Percentiles rank a stretch among this genome's conserved stretches.
These are phyloP conservation scores for Sturmia bella DNA, from an alignment of 2,888 invertebrate species.

Conservation along the genomic window DNA sequence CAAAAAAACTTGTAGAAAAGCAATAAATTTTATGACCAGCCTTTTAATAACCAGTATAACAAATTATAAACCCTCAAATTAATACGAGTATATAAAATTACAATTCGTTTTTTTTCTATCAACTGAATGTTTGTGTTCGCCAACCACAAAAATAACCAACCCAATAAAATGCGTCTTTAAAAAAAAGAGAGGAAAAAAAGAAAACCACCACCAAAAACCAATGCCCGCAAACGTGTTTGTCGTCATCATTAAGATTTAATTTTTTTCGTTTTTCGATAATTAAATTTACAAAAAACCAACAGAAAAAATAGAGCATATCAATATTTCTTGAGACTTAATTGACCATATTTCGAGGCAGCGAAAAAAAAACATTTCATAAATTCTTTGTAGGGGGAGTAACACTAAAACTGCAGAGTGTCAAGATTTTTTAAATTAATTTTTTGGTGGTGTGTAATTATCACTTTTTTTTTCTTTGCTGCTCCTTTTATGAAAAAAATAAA, in stretches of 20 bases:
- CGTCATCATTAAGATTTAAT: slow-evolving; percentile 7
- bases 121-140: neutral
- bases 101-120: neutral
- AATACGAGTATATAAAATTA: slow-evolving; percentile 8
- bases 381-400: slow-evolving; percentile 3
- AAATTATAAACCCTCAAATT: slow-evolving; percentile 21
- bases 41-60: slow-evolving; percentile 24
- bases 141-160: slow-evolving; percentile 27
- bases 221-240: neutral
- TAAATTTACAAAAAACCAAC: neutral
- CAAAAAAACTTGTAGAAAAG: neutral
- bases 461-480: neutral
- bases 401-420: neutral
- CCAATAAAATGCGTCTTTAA: neutral
- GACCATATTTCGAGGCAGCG: neutral
- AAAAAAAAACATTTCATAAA: neutral
- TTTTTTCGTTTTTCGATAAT: neutral
- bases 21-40: slow-evolving; percentile 12
- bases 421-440: neutral
- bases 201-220: slow-evolving; percentile 16
- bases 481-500: slow-evolving; percentile 1
- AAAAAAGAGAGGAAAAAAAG: neutral
- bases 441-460: neutral
- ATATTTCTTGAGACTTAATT: neutral
- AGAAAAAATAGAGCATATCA: slow-evolving; percentile 11